phyloP scores from a whole-genome alignment of 2,113 vertebrate species.

The Alces alces region DNA sequence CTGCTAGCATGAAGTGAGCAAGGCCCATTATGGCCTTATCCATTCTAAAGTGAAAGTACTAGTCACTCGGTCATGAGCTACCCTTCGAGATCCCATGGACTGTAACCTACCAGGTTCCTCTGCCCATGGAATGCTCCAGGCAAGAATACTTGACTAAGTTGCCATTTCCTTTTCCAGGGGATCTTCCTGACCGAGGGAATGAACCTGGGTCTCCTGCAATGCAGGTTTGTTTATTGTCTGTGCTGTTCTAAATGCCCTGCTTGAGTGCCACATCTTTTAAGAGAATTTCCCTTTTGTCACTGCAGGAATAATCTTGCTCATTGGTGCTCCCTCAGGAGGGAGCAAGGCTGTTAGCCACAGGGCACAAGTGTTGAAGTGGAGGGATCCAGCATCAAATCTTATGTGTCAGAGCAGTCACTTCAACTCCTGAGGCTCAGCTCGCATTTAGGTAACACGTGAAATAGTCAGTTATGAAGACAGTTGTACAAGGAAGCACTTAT shows the following conservation, averaged over 20 bases:
- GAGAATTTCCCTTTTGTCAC: not conserved
- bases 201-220: not conserved
- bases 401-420: not conserved
- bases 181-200: not conserved
- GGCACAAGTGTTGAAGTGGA: not conserved
- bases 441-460: not conserved
- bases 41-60: not conserved
- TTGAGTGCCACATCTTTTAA: not conserved
- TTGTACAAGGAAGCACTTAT: not conserved
- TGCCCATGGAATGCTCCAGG: not conserved
- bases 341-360: not conserved
- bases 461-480: not conserved
- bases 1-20: not conserved
- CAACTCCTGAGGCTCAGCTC: not conserved
- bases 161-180: not conserved
- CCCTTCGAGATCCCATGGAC: not conserved
- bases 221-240: not conserved
- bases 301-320: not conserved
- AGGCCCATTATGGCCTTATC: not conserved
- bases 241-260: not conserved
- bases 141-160: not conserved
- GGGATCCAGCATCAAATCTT: not conserved
- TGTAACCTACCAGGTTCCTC: not conserved
- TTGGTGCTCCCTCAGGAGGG: not conserved
- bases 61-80: rapidly evolving